Conservation (phyloP, 2,797 vertebrate genomes). For the Enteromius viviparus region DNA sequence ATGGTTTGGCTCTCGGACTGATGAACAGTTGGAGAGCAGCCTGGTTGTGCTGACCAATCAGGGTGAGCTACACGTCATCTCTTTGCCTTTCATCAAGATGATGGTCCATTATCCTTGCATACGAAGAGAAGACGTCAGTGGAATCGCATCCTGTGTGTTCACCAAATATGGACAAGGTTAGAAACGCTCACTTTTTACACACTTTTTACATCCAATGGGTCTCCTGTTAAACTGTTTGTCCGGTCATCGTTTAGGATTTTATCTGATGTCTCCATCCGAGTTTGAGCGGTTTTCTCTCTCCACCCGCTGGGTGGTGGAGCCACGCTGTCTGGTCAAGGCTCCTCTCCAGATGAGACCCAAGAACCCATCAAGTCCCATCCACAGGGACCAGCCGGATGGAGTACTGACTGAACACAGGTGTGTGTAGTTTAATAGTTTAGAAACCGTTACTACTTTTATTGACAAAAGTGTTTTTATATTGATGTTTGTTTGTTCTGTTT, state of each 20-base stretch:
- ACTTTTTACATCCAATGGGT: background rate
- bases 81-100: conserved; percentile 89
- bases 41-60: conserved; percentile 92
- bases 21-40: conserved; percentile 90
- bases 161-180: conserved; percentile 91
- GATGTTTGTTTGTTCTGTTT: conserved; percentile 16
- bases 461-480: background rate
- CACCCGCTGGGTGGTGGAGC: conserved; percentile 89
- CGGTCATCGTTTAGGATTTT: conserved; percentile 83
- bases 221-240: conserved; percentile 14
- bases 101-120: conserved; percentile 95
- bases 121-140: conserved; percentile 93
- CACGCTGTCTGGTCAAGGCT: conserved; percentile 84
- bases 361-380: conserved; percentile 62
- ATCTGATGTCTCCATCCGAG: conserved; percentile 96
- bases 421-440: background rate
- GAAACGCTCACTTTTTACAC: background rate
- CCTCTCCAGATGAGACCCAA: conserved; percentile 65
- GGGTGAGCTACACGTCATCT: conserved; percentile 93
- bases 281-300: conserved; percentile 98
- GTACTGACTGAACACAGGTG: conserved; percentile 76
- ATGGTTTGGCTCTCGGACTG: conserved; percentile 85
- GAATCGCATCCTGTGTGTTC: conserved; percentile 97
- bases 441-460: background rate
- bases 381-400: conserved; percentile 65